Evolutionary conservation across 2,888 invertebrate species (phyloP).

Genomic region (Eristalis arbustorum): DNA sequence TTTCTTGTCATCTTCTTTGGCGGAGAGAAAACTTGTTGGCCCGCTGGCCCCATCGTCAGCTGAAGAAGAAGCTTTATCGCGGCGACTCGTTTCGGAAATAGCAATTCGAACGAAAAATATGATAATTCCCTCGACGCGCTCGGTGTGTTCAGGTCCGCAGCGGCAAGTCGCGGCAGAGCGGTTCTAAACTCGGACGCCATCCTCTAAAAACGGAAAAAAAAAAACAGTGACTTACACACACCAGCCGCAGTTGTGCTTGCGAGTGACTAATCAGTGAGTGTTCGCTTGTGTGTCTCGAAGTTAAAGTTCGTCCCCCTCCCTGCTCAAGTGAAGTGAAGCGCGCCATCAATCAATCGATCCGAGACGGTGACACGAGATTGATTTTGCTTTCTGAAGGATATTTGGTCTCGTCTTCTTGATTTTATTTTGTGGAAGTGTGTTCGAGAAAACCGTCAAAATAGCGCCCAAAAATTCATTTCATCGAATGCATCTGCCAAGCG

Average conservation of each 20-base stretch:
- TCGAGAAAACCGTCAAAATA: constrained; percentile 76
- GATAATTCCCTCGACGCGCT: constrained; percentile 11
- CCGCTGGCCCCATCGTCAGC: neutral
- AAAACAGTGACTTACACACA: constrained; percentile 11
- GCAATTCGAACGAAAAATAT: constrained; percentile 27
- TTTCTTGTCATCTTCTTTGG: neutral
- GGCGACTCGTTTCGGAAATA: constrained; percentile 10
- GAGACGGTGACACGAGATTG: neutral
- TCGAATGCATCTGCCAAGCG: constrained; percentile 79
- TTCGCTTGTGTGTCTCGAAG: constrained; percentile 16
- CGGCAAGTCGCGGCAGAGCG: neutral
- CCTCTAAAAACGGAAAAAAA: neutral
- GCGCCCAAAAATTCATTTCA: constrained; percentile 76
- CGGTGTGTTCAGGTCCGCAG: constrained; percentile 5
- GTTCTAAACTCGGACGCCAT: constrained; percentile 16
- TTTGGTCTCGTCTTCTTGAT: neutral
- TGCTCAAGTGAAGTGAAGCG: neutral
- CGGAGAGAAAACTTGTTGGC: constrained; percentile 44
- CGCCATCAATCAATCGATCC: neutral
- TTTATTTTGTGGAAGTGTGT: constrained; percentile 15
- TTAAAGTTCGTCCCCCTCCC: neutral
- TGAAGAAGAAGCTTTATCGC: constrained; percentile 10
- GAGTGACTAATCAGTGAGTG: constrained; percentile 41
- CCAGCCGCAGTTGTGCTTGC: constrained; percentile 11
- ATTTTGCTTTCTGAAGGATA: neutral